These are phyloP conservation scores for Oreochromis niloticus DNA, from an alignment of 2,113 vertebrate species.

Conservation along the genomic window DNA sequence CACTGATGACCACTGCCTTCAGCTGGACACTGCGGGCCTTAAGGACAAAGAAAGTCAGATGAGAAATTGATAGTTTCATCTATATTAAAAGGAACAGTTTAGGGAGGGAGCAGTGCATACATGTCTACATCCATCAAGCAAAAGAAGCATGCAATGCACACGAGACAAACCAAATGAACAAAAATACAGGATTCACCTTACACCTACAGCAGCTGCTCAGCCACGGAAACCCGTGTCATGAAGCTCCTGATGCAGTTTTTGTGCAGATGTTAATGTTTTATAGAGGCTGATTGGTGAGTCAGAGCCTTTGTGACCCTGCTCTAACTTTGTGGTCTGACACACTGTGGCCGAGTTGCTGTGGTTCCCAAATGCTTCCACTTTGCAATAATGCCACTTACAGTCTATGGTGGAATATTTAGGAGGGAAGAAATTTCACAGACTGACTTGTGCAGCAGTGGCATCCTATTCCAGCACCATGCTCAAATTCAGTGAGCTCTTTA, in stretches of 20 bases:
- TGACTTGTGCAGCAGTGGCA: neutral
- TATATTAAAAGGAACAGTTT: neutral
- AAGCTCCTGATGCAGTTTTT: neutral
- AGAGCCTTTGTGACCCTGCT: neutral
- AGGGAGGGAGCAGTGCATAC: neutral
- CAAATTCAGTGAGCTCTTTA: neutral
- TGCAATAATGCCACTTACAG: neutral
- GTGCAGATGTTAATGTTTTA: neutral
- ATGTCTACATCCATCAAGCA: neutral
- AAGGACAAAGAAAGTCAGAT: neutral
- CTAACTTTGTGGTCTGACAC: neutral
- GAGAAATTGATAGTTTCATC: neutral
- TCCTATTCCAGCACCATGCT: neutral
- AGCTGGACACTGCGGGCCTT: constrained; percentile 77
- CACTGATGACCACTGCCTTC: constrained; percentile 77
- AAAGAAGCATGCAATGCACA: neutral
- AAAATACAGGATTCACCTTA: neutral
- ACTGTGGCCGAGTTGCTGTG: neutral
- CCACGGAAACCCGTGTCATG: neutral
- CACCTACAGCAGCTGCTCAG: neutral
- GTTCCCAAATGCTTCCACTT: neutral
- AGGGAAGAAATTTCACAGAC: neutral
- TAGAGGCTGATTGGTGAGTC: neutral
- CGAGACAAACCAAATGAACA: neutral
- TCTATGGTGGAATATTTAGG: neutral